Base-by-base conservation (phyloP, 2,113 vertebrate genomes). In the Ptilonorhynchus violaceus region DNA sequence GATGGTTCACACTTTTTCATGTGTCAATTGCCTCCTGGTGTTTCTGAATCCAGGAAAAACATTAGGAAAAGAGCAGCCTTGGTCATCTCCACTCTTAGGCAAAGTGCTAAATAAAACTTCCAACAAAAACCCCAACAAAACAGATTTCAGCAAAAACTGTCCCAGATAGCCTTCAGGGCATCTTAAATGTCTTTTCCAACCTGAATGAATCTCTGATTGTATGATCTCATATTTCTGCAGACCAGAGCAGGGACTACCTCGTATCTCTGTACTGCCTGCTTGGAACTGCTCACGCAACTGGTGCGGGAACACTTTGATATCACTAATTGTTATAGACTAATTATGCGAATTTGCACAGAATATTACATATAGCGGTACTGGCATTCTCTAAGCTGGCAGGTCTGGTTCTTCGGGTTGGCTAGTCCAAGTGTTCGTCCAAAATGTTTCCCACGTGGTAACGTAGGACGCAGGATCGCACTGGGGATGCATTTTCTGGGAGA, bases 391-490 rank as follows among this genome's bases (percentile, higher is more conserved):
- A 27, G 18, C n/a, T 58, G 76, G 17, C 59, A 39, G 8, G 31
- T 59, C 44, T 44, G 35, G 22, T 30, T 39, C 67, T 66, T 50
- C 46, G 37, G 58, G 16, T 49, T 35, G 33, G 13, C 31, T 19
- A 15, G 8, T 37, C 22, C 35, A 21, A 16, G 16, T 21, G 77
- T 64, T 44, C 21, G 13, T 37, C 22, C 62, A 11, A 39, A 58
- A 15, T 2, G 13, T 39, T 89, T n/a, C 15, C 12, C 11, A 9
- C 1, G 8, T 1, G 11, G 9, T 6, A 14, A 14, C 6, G 53
- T 18, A 30, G 53, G 44, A 35, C 30, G 3, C 0, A 15, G 14
- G 6, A 4, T 14, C 5, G 0, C 21, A 4, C 10, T 4, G 9
- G 11, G 10, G 25, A 13, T 24, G 17, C 3, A 7, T 77, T 42